These are phyloP conservation scores for Brachylomia viminalis DNA, from an alignment of 2,888 invertebrate species.

Conservation along the genomic window DNA sequence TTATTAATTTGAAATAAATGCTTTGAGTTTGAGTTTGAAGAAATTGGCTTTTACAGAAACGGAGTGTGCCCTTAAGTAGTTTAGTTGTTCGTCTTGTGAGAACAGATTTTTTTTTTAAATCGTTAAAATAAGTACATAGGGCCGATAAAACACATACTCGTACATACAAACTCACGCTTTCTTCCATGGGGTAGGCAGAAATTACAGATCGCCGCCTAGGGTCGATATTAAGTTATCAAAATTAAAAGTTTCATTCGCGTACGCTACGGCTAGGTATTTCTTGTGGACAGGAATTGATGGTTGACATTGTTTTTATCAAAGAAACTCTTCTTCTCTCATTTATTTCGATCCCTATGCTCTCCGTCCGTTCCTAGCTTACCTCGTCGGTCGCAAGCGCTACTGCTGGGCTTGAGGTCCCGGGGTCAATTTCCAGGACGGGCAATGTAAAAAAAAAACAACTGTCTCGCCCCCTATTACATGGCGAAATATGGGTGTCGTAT, in stretches of 20 bases:
- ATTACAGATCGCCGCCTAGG: not conserved
- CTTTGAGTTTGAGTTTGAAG: too few species aligned
- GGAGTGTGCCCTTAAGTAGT: not conserved
- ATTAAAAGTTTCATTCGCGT: not conserved
- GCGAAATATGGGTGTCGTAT: not conserved
- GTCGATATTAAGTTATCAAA: not conserved
- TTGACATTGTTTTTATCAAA: not conserved
- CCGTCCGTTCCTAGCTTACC: not conserved
- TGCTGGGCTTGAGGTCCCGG: not conserved
- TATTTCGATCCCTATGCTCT: too few species aligned
- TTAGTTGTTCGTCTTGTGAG: not conserved
- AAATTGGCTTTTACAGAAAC: not conserved
- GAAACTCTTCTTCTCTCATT: not conserved
- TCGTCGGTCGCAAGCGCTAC: not conserved
- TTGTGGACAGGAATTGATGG: not conserved
- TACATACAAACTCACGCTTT: too few species aligned
- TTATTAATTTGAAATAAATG: too few species aligned
- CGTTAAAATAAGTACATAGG: not conserved
- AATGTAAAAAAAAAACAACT: too few species aligned
- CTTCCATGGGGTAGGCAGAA: not conserved
- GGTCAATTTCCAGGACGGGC: not conserved
- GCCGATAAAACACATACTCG: too few species aligned
- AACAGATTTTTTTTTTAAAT: not conserved
- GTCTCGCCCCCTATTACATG: not conserved
- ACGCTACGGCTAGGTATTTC: not conserved